phyloP scores from a whole-genome alignment of 2,113 vertebrate species.

The Pseudorasbora parva region DNA sequence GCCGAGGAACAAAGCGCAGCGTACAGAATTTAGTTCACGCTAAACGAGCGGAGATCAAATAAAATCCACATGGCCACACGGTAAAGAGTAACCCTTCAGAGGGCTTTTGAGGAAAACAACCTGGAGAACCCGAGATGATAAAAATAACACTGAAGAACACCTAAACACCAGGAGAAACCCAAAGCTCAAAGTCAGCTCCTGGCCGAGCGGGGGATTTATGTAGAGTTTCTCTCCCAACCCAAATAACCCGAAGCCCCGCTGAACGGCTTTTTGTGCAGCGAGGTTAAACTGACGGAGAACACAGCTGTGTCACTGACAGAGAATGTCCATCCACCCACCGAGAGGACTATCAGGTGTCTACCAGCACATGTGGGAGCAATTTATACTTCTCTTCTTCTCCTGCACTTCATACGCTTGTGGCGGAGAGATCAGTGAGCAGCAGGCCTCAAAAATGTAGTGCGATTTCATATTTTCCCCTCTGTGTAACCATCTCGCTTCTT shows the following conservation, averaged over 20 bases:
- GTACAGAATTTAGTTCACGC: slow-evolving; percentile 46
- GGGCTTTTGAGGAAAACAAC: background rate
- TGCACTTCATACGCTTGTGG: slow-evolving; percentile 22
- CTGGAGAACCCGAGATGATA: slow-evolving; percentile 20
- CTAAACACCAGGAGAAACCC: background rate
- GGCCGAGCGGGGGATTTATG: background rate
- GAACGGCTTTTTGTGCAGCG: background rate
- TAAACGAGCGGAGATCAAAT: slow-evolving; percentile 26
- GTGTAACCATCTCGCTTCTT: slow-evolving; percentile 40
- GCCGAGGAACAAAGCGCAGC: slow-evolving; percentile 55
- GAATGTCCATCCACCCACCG: slow-evolving; percentile 74
- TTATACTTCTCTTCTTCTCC: slow-evolving; percentile 53
- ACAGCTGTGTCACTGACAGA: slow-evolving; percentile 68
- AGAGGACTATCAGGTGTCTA: slow-evolving; percentile 75
- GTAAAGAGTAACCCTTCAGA: slow-evolving; percentile 12
- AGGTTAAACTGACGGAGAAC: slow-evolving; percentile 61
- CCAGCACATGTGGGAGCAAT: slow-evolving; percentile 74
- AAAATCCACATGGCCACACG: background rate
- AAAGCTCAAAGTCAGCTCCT: slow-evolving; percentile 16
- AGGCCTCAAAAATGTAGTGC: slow-evolving; percentile 45
- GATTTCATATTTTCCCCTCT: slow-evolving; percentile 57
- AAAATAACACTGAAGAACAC: slow-evolving; percentile 31
- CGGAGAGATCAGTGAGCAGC: slow-evolving; percentile 43
- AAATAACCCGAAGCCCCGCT: slow-evolving; percentile 39
- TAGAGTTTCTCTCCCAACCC: background rate